Conservation (phyloP, 2,888 invertebrate species). For the Phyllotreta cruciferae region DNA sequence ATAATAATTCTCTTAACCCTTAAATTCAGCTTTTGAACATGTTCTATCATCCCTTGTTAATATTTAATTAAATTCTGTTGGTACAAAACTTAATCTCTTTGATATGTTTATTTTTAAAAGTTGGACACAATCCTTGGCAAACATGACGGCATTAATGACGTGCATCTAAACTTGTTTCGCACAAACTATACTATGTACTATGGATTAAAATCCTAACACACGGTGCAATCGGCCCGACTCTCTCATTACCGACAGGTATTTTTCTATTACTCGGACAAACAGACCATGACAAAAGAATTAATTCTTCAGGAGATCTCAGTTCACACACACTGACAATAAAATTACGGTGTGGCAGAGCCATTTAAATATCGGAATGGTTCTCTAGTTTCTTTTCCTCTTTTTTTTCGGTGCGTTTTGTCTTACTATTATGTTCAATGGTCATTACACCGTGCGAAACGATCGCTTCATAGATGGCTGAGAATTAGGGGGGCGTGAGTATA, state of each 20-base stretch:
- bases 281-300: constrained; percentile 46
- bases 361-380: constrained; percentile 29
- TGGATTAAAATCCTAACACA: too few relatives aligned
- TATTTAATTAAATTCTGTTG: too few relatives aligned
- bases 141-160: too few relatives aligned
- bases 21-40: too few relatives aligned
- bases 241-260: constrained; percentile 32
- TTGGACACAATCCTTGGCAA: too few relatives aligned
- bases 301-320: constrained; percentile 34
- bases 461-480: constrained; percentile 14
- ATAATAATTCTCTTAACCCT: too few relatives aligned
- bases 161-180: too few relatives aligned
- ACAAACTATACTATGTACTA: too few relatives aligned
- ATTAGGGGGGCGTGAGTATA: constrained; percentile 12
- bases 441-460: constrained; percentile 21
- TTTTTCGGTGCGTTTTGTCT: constrained; percentile 12
- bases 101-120: too few relatives aligned
- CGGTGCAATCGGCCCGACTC: constrained; percentile 5
- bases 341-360: constrained; percentile 31
- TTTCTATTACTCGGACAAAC: constrained; percentile 47
- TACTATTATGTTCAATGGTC: constrained; percentile 20
- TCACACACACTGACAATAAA: constrained; percentile 41
- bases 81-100: too few relatives aligned
- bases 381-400: constrained; percentile 17
- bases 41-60: too few relatives aligned